Evolutionary conservation across 92 coral and sea anemone genomes (phyloP), one percentile per base, ranked within the genome.

Genomic region (Micromussa lordhowensis): DNA sequence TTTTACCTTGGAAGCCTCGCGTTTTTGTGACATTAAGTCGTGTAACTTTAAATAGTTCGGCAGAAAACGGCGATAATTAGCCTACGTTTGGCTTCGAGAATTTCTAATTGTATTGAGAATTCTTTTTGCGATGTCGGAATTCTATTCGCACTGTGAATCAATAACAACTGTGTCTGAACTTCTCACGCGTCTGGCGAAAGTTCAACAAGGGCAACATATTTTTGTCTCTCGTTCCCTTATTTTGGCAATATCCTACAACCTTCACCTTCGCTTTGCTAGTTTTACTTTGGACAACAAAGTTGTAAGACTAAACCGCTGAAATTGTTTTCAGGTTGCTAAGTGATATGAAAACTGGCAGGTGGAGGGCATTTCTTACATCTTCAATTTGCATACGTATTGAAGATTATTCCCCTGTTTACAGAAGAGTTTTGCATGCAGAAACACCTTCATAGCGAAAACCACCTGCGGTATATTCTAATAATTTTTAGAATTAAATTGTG

Each of bases 1-100:
- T 8, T 59, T 5, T 36, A 59, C 72, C 28, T 22, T 55, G 21
- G 81, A 55, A 84, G 54, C 19, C 51, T 55, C 59, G 10, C 58
- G 64, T n/a, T 34, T 58, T 38, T 55, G 81, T 29, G 88, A 84
- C 88, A 84, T 84, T 79, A 38, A 22, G 8, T 83, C 30, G 29
- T 3, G 61, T 64, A 12, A 64, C 68, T 2, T 22, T 73, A 28
- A 84, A 38, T 24, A 10, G 22, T 40, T 17, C n/a, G 18, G 36
- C 44, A 80, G 22, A 74, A 55, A 79, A 79, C 9, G 68, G 82
- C 66, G 82, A 31, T 55, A 81, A 81, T 79, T 79, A 63, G 24
- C 10, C 30, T 63, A 12, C 30, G 16, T 12, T 22, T 35, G 22
- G 29, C 68, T 59, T 48, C 7, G 72, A 80, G 3, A 34, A 54